Evolutionary conservation across 2,888 invertebrate genomes (phyloP).

Genomic region (Agrotis exclamationis): DNA sequence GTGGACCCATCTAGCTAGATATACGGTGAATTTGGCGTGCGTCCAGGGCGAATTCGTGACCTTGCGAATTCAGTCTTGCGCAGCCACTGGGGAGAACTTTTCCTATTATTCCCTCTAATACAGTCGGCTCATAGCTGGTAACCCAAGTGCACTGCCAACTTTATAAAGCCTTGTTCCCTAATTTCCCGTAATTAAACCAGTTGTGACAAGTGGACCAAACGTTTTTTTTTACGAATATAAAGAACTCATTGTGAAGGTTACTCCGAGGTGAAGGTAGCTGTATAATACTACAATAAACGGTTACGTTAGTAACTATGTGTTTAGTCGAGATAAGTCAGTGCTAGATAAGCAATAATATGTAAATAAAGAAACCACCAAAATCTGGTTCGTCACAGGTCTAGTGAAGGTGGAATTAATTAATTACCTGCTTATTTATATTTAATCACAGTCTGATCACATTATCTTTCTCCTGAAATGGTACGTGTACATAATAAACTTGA

Average conservation of each 20-base stretch:
- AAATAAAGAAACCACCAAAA: constrained; percentile 17
- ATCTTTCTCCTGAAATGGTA: constrained; percentile 31
- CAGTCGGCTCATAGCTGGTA: background rate
- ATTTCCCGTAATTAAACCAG: background rate
- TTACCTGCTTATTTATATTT: constrained; percentile 1
- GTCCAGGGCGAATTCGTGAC: background rate
- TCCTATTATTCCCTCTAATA: background rate
- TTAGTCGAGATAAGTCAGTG: constrained; percentile 28
- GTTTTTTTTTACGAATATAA: background rate
- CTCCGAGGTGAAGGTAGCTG: constrained; percentile 13
- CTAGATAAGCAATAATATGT: background rate
- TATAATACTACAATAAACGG: constrained; percentile 20
- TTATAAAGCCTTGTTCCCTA: too few species aligned
- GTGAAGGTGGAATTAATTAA: constrained; percentile 16
- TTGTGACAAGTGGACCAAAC: background rate
- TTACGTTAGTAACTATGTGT: constrained; percentile 19
- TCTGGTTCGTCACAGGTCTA: constrained; percentile 7
- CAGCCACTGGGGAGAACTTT: background rate
- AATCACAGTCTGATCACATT: constrained; percentile 24
- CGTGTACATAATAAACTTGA: constrained; percentile 24
- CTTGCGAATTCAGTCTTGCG: background rate
- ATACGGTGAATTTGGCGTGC: background rate
- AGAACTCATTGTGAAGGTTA: constrained; percentile 20
- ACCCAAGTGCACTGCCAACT: background rate
- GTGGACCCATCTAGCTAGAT: too few species aligned